Percentiles rank a stretch among this genome's conserved stretches.
phyloP scores from a whole-genome alignment of 2,888 invertebrate genomes.

The Sylvicola cinctus region DNA sequence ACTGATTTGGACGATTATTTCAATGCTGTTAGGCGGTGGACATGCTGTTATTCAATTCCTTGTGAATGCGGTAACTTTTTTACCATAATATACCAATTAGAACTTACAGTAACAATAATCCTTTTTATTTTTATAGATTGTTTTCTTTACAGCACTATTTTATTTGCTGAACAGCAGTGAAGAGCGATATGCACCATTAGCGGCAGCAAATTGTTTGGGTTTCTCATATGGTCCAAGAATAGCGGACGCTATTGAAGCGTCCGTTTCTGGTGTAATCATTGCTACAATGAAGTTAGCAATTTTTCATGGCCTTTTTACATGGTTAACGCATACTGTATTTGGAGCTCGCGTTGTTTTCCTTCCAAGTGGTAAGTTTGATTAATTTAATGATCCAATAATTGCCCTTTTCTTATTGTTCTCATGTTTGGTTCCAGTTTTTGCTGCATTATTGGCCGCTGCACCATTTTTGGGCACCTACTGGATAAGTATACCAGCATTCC shows the following conservation, averaged over 20 bases:
- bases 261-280: constrained; percentile 83
- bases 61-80: constrained; percentile 47
- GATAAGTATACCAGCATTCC: constrained; percentile 81
- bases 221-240: constrained; percentile 58
- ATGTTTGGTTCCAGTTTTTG: no score
- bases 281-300: constrained; percentile 93
- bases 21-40: constrained; percentile 70
- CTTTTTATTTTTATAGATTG: constrained; percentile 40
- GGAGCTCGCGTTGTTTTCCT: constrained; percentile 88
- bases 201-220: constrained; percentile 55
- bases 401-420: no score
- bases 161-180: constrained; percentile 79
- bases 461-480: constrained; percentile 93
- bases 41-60: constrained; percentile 77
- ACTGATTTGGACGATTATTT: constrained; percentile 69
- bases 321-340: constrained; percentile 90
- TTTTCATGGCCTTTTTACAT: constrained; percentile 96
- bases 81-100: constrained; percentile 3
- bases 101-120: constrained; percentile 1
- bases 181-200: constrained; percentile 79
- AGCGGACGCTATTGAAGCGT: constrained; percentile 65
- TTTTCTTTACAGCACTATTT: constrained; percentile 92
- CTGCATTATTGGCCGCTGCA: constrained; percentile 82
- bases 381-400: neutral
- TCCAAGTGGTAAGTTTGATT: constrained; percentile 48